Evolutionary conservation across 35 echinoderm and acorn worm species (phyloP), one percentile per base, ranked within the genome.

Genomic region (Lytechinus pictus): DNA sequence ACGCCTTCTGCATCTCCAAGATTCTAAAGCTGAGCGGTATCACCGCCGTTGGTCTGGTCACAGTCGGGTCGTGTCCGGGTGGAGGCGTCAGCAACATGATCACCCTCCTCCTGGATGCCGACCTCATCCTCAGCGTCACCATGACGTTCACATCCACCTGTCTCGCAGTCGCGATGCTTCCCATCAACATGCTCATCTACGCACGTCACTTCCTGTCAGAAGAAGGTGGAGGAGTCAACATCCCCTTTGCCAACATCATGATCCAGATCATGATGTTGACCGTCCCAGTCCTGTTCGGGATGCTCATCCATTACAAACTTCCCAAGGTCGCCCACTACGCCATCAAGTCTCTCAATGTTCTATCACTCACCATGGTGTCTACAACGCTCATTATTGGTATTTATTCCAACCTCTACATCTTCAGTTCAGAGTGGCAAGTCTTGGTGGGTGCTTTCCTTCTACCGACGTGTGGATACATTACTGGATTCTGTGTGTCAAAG

Each of bases 81-180:
- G 98, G 97, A 29, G 97, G 98, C 7, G 96, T 99, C 61, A 99
- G 98, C 61, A 99, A 97, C 92, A 99, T 99, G 97, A 97, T 99
- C n/a, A 97, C 97, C 1, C 96, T 97, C 44, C 91, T 99, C 3
- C 72, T 98, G 5, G 97, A 96, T 88, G 98, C 98, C 9, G 98
- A 99, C 89, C 97, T 99, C 44, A 97, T 98, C 52, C 96, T 96
- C 56, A 99, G 98, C 89, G 96, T 99, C 53, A 97, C 96, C 52
- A 99, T 99, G 98, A 99, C 98, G 13, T 98, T 98, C 94, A 53
- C 91, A 24, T 99, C 97, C 86, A 97, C 96, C 54, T 54, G 95
- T 52, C 94, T 97, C 4, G 98, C 98, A 9, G 71, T 99, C 54
- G 98, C 96, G 2, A 98, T 99, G 97, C 87, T 97, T 16, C 98